Conservation (phyloP, 1,140 invertebrate genomes). For the Phymastichus coffea region DNA sequence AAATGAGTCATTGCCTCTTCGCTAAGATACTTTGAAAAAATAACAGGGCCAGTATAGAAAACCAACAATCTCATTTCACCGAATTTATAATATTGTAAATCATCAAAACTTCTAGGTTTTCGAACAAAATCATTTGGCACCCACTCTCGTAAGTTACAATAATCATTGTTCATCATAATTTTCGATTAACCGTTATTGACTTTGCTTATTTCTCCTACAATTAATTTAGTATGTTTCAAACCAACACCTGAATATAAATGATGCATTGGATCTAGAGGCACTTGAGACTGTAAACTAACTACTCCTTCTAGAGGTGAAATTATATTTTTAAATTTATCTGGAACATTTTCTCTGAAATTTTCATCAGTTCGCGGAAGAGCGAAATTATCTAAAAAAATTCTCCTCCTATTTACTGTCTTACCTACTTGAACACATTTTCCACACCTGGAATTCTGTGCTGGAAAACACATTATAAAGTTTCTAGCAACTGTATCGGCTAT, state of each 20-base stretch:
- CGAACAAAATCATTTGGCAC: conserved; percentile 48
- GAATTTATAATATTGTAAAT: conserved; percentile 28
- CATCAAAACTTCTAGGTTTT: conserved; percentile 43
- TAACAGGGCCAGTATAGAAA: conserved; percentile 52
- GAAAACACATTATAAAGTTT: background rate
- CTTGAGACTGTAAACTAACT: too few species aligned
- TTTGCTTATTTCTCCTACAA: background rate
- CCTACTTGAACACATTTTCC: background rate
- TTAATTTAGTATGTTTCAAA: background rate
- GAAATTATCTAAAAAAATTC: too few species aligned
- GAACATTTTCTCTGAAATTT: background rate
- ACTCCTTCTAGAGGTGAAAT: background rate
- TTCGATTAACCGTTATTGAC: background rate
- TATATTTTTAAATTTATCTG: background rate
- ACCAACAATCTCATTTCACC: conserved; percentile 55
- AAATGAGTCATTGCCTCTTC: conserved; percentile 50
- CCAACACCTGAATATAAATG: background rate
- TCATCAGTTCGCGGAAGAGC: background rate
- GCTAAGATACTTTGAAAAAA: conserved; percentile 41
- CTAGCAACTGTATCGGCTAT: too few species aligned
- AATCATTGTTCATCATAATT: background rate
- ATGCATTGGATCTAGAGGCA: background rate
- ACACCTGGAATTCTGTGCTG: background rate
- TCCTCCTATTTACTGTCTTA: background rate
- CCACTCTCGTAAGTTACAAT: too few species aligned